These are phyloP conservation scores for Drosophila limbata DNA, from an alignment of 2,888 invertebrate species.

Conservation along the genomic window DNA sequence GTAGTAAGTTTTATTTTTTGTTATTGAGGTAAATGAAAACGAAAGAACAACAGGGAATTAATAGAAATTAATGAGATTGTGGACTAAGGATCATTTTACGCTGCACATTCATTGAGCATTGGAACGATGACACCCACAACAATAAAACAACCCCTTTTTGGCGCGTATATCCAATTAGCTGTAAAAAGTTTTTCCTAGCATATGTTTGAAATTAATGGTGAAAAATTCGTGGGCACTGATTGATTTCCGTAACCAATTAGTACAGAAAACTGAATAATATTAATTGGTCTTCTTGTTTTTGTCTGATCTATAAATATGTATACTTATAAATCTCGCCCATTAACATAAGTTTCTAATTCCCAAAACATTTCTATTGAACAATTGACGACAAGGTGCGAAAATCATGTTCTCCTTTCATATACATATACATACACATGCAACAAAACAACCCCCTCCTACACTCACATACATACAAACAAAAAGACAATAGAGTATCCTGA, in stretches of 20 bases:
- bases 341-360: conserved; percentile 37
- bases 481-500: conserved; percentile 30
- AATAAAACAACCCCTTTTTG: conserved; percentile 40
- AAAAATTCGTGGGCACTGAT: conserved; percentile 48
- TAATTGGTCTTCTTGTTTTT: conserved; percentile 40
- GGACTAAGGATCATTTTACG: conserved; percentile 58
- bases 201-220: conserved; percentile 63
- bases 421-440: conserved; percentile 27
- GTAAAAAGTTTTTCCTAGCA: conserved; percentile 61
- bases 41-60: conserved; percentile 55
- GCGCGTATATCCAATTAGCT: conserved; percentile 66
- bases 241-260: conserved; percentile 65
- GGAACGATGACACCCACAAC: conserved; percentile 20
- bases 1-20: conserved; percentile 47
- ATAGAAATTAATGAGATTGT: conserved; percentile 68
- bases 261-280: conserved; percentile 45
- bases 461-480: conserved; percentile 1
- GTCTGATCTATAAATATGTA: conserved; percentile 23
- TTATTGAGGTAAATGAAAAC: conserved; percentile 51
- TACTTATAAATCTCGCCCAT: conserved; percentile 11
- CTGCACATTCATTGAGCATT: conserved; percentile 36
- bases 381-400: conserved; percentile 72
- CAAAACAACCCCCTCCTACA: conserved; percentile 22
- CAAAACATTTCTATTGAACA: conserved; percentile 48
- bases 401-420: conserved; percentile 52